These are phyloP conservation scores for Seira ritae DNA, from an alignment of 2,888 invertebrate genomes.

Conservation along the genomic window DNA sequence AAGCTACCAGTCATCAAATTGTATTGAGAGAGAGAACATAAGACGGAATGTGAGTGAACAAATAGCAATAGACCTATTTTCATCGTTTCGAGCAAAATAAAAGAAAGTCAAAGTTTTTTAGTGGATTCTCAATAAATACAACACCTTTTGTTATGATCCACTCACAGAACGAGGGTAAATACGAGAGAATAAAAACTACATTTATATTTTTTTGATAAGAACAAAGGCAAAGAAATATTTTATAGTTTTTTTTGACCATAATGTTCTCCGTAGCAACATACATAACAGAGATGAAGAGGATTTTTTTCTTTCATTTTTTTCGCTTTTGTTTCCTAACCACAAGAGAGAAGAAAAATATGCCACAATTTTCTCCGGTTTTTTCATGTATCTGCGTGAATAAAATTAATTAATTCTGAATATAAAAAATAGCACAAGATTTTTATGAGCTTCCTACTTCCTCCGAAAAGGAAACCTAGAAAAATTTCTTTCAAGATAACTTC, in stretches of 20 bases:
- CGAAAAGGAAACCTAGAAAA: background rate
- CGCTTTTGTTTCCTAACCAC: conserved; percentile 24
- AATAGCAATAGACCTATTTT: too few species aligned
- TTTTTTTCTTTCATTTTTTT: conserved; percentile 11
- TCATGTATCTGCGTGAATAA: conserved; percentile 15
- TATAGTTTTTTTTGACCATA: too few species aligned
- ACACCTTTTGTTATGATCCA: background rate
- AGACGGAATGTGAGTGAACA: too few species aligned
- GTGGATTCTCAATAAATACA: background rate
- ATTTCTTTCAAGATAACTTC: conserved; percentile 1
- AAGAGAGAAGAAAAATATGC: conserved; percentile 13
- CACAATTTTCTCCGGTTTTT: background rate
- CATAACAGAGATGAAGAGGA: conserved; percentile 27
- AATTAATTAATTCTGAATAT: conserved; percentile 21
- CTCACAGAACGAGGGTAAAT: too few species aligned
- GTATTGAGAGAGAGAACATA: too few species aligned
- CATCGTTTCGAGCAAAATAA: too few species aligned
- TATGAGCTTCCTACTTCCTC: background rate
- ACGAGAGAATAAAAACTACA: too few species aligned
- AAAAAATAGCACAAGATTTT: conserved; percentile 13
- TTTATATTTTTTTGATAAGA: too few species aligned
- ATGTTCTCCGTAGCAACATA: background rate
- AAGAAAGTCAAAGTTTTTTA: background rate
- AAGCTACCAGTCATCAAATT: too few species aligned
- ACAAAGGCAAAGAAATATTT: too few species aligned